A percentile compares a stretch with the other conserved stretches of the same genome.
Evolutionary conservation across 2,888 invertebrate genomes (phyloP).

Genomic region (Cataglyphis rosenhaueri): DNA sequence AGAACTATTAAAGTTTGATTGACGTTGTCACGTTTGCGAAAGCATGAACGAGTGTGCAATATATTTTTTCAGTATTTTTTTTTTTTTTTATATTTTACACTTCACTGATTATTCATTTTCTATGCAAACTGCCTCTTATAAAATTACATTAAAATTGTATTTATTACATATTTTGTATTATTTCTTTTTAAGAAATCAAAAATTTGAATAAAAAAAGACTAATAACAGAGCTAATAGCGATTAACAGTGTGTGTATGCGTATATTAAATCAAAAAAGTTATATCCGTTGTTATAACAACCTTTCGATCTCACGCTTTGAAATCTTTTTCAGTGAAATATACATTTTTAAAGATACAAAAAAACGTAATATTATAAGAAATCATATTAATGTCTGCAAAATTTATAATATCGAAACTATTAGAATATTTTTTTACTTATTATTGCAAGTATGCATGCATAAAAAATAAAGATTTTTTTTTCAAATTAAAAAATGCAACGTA

Average conservation of each 20-base stretch:
- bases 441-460: background rate
- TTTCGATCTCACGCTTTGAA: no score
- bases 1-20: constrained; percentile 18
- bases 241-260: no score
- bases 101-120: background rate
- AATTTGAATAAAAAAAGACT: no score
- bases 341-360: no score
- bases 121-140: background rate
- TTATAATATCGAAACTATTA: background rate
- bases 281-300: no score
- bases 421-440: background rate
- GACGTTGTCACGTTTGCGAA: background rate
- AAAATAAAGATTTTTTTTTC: background rate
- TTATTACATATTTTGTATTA: background rate
- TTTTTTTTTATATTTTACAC: background rate
- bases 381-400: background rate
- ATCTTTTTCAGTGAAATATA: no score
- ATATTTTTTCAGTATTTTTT: background rate
- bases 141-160: background rate
- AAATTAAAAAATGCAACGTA: background rate
- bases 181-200: background rate
- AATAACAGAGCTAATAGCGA: no score
- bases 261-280: no score
- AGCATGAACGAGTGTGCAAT: background rate
- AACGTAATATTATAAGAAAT: background rate